phyloP scores from a whole-genome alignment of 2,888 invertebrate species.

The Cerastoderma edule region DNA sequence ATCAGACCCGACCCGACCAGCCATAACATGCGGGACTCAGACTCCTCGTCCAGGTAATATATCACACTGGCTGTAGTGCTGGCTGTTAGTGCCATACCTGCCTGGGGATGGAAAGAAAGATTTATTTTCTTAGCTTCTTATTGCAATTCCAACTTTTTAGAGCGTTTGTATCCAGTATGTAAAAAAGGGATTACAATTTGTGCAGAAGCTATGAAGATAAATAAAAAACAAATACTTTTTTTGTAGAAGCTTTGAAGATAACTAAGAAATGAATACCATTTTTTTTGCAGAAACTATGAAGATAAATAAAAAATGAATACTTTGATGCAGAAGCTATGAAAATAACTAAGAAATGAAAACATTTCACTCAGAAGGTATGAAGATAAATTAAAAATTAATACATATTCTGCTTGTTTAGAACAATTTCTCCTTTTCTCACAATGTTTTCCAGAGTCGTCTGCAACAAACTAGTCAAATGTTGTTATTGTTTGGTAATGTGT shows the following conservation, averaged over 20 bases:
- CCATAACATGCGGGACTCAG: conserved; percentile 46
- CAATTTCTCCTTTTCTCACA: conserved; percentile 6
- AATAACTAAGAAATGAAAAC: not conserved
- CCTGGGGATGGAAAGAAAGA: conserved; percentile 38
- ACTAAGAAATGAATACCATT: not conserved
- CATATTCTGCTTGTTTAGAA: not conserved
- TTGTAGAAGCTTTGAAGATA: not conserved
- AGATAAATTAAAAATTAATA: not conserved
- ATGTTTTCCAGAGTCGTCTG: not conserved
- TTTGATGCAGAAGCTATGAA: not conserved
- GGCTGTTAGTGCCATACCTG: conserved; percentile 31
- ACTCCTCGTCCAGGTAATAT: conserved; percentile 47
- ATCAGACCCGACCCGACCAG: conserved; percentile 46
- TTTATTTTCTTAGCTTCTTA: not conserved
- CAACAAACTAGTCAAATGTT: not conserved
- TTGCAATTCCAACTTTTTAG: not conserved
- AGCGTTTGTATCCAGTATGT: not conserved
- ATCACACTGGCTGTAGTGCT: conserved; percentile 29
- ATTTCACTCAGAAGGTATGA: not conserved
- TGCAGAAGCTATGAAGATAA: not conserved
- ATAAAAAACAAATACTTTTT: not conserved
- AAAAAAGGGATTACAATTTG: not conserved
- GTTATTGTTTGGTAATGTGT: not conserved
- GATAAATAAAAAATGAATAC: not conserved
- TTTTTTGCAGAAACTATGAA: not conserved